phyloP scores from a whole-genome alignment of 2,797 vertebrate genomes.

The Anniella stebbinsi region DNA sequence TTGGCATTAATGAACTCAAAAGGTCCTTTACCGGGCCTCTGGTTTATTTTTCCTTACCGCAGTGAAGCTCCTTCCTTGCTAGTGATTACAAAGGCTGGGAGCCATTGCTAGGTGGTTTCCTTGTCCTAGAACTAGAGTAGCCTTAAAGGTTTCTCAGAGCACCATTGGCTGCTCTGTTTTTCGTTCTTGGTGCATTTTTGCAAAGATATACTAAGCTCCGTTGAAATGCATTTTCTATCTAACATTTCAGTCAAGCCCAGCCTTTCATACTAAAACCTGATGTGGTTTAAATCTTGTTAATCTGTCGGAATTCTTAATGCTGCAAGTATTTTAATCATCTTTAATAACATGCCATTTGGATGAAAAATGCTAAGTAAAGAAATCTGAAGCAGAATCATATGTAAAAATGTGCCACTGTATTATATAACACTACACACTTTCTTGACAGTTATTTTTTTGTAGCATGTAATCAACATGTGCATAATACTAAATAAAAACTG shows the following conservation, averaged over 20 bases:
- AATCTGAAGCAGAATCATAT: conserved; percentile 83
- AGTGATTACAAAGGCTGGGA: conserved; percentile 64
- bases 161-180: conserved; percentile 68
- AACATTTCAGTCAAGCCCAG: conserved; percentile 79
- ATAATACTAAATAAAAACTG: conserved; percentile 95
- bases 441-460: conserved; percentile 92
- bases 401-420: conserved; percentile 93
- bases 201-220: conserved; percentile 74
- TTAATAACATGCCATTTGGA: conserved; percentile 81
- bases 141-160: conserved; percentile 47
- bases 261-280: conserved; percentile 83
- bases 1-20: conserved; percentile 48
- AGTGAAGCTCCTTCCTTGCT: conserved; percentile 36
- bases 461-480: conserved; percentile 97
- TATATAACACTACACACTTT: conserved; percentile 98
- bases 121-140: conserved; percentile 72
- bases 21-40: conserved; percentile 57
- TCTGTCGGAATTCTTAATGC: conserved; percentile 83
- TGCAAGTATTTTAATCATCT: conserved; percentile 83
- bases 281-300: conserved; percentile 82
- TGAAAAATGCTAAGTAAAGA: conserved; percentile 82
- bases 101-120: conserved; percentile 48
- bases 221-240: conserved; percentile 78
- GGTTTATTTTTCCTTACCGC: conserved; percentile 40
- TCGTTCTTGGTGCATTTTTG: conserved; percentile 74